Evolutionary conservation across 2,888 invertebrate genomes (phyloP).

Genomic region (Bruchidius siliquastri): DNA sequence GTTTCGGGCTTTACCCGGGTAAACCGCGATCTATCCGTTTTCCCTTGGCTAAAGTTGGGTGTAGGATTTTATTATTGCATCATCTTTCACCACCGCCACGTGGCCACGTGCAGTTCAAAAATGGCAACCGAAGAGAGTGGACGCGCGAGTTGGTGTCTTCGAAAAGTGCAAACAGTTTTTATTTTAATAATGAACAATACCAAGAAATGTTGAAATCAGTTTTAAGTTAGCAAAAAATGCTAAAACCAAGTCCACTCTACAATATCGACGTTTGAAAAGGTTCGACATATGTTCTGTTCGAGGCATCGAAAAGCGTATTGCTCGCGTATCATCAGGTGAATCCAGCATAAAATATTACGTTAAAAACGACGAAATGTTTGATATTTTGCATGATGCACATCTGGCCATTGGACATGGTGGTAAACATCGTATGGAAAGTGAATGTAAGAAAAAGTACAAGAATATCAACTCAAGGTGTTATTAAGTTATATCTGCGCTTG

Average conservation of each 20-base stretch:
- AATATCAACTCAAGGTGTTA: slow-evolving; percentile 11
- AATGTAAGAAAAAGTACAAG: slow-evolving; percentile 12
- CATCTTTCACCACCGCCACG: slow-evolving; percentile 3
- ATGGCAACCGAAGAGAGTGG: slow-evolving; percentile 6
- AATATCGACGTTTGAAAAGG: slow-evolving; percentile 10
- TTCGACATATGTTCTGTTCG: slow-evolving; percentile 5
- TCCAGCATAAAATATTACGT: slow-evolving; percentile 13
- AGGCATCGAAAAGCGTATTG: slow-evolving; percentile 12
- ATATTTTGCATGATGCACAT: slow-evolving; percentile 16
- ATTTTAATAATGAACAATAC: slow-evolving; percentile 8
- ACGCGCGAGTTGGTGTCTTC: slow-evolving; percentile 4
- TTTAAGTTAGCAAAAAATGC: slow-evolving; percentile 10
- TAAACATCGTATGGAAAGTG: slow-evolving; percentile 16
- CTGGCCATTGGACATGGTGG: no score
- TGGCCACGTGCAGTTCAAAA: slow-evolving; percentile 6
- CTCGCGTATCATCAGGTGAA: no score
- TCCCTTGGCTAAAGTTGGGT: not conserved
- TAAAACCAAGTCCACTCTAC: slow-evolving; percentile 10
- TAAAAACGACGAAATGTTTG: slow-evolving; percentile 15
- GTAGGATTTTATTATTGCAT: slow-evolving; percentile 2
- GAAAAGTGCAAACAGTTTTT: slow-evolving; percentile 7
- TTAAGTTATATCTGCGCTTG: slow-evolving; percentile 11
- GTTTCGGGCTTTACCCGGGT: not conserved
- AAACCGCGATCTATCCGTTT: not conserved
- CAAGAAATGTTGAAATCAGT: slow-evolving; percentile 6